Conservation (phyloP, 2,888 invertebrate genomes). For the Empis livida region DNA sequence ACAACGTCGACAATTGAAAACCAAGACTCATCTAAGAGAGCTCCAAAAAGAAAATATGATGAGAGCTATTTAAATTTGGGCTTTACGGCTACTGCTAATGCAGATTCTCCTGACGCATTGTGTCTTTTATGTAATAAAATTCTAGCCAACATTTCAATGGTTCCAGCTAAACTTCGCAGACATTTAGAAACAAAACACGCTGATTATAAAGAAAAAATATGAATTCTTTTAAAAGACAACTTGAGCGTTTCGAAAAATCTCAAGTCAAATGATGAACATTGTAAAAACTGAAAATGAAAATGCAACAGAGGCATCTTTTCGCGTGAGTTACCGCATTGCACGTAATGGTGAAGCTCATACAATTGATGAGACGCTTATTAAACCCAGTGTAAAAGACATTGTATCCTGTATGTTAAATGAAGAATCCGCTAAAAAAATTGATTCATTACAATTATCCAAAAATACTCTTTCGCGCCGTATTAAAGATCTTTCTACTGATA, state of each 20-base stretch:
- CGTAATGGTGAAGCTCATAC: conserved; percentile 5
- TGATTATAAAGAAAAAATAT: conserved; percentile 4
- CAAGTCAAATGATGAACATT: conserved; percentile 1
- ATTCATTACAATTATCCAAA: neutral
- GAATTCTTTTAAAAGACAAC: neutral
- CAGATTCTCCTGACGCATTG: neutral
- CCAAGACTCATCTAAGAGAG: neutral
- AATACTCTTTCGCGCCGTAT: neutral
- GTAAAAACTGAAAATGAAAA: conserved; percentile 3
- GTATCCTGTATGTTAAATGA: neutral
- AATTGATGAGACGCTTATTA: conserved; percentile 4
- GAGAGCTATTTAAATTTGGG: neutral
- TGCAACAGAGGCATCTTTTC: conserved; percentile 3
- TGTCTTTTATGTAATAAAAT: conserved; percentile 1
- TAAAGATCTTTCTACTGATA: neutral
- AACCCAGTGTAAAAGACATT: neutral
- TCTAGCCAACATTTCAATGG: conserved; percentile 2
- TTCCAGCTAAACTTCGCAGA: conserved; percentile 6
- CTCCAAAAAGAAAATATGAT: neutral
- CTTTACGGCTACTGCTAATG: neutral
- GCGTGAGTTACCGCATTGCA: conserved; percentile 4
- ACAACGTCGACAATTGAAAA: no score
- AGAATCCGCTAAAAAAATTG: conserved; percentile 2
- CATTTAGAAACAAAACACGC: conserved; percentile 4
- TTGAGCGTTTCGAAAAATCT: neutral